Conservation (phyloP, 2,888 invertebrate genomes). For the Hipparchia sbordonii region DNA sequence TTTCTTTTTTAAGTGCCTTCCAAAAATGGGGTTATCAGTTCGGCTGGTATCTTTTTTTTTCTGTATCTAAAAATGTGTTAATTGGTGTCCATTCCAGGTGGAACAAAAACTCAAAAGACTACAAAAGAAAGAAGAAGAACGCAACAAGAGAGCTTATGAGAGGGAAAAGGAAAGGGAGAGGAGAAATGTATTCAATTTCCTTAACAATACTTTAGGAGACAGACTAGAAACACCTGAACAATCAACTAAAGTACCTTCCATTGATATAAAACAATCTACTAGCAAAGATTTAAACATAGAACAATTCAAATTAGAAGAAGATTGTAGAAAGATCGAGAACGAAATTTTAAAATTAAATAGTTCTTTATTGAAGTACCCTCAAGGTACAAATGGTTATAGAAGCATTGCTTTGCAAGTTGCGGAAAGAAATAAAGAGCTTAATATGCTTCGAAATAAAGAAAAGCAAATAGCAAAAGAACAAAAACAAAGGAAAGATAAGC, state of each 20-base stretch:
- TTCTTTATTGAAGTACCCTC: conserved; percentile 84
- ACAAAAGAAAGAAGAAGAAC: conserved; percentile 85
- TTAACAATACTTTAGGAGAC: conserved; percentile 85
- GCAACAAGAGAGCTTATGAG: conserved; percentile 85
- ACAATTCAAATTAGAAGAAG: conserved; percentile 87
- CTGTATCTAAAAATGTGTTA: too few relatives aligned
- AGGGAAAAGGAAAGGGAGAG: conserved; percentile 83
- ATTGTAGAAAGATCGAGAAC: conserved; percentile 85
- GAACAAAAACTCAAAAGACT: conserved; percentile 86
- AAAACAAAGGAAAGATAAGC: conserved; percentile 86
- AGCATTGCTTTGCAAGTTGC: conserved; percentile 84
- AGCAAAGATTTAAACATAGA: conserved; percentile 88
- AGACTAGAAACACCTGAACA: conserved; percentile 48
- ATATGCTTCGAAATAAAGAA: conserved; percentile 83
- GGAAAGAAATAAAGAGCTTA: conserved; percentile 84
- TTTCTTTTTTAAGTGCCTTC: too few relatives aligned
- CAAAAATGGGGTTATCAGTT: too few relatives aligned
- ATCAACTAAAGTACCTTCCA: conserved; percentile 39
- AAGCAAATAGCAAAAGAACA: conserved; percentile 87
- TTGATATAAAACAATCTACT: conserved; percentile 79
- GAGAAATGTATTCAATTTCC: conserved; percentile 89
- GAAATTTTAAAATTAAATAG: conserved; percentile 86
- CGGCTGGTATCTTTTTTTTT: too few relatives aligned
- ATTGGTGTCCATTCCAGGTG: conserved; percentile 55
- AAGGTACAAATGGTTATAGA: conserved; percentile 84